These are phyloP conservation scores for Reticulitermes speratus DNA, from an alignment of 1,140 invertebrate species.

Conservation along the genomic window DNA sequence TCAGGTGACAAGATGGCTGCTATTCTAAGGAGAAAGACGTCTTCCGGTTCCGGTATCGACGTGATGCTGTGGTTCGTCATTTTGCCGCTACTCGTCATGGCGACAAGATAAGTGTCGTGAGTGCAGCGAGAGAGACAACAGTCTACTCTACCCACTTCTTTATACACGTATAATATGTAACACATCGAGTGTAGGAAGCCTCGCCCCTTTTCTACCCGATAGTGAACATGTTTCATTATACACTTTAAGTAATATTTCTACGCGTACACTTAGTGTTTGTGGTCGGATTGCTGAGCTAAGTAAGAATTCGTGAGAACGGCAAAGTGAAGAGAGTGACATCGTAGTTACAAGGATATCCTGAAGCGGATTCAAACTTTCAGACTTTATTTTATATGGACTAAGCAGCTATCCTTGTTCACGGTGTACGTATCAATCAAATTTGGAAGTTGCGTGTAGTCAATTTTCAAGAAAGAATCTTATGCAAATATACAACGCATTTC, in stretches of 20 bases:
- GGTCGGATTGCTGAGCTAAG: no score
- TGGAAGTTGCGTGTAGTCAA: no score
- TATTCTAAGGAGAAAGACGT: conserved; percentile 52
- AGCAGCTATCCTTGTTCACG: no score
- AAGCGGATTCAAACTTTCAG: no score
- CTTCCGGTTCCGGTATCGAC: conserved; percentile 41
- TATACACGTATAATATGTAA: neutral
- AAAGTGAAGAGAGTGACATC: no score
- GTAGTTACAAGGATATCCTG: no score
- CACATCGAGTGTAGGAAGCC: neutral
- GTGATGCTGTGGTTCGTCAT: conserved; percentile 35
- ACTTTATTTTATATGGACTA: no score
- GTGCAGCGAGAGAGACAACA: neutral
- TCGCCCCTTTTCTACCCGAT: conserved; percentile 5
- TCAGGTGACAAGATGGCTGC: conserved; percentile 55
- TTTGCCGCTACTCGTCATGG: conserved; percentile 31
- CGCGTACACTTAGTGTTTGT: neutral
- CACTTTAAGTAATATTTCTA: neutral
- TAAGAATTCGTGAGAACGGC: no score
- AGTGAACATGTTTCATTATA: neutral
- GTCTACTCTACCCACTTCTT: neutral
- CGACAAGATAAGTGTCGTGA: conserved; percentile 31
- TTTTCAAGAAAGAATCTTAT: no score
- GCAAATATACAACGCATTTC: no score
- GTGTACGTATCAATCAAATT: no score